Evolutionary conservation across 2,888 invertebrate genomes (phyloP), one percentile per base, ranked within the genome.

Genomic region (Aphodius granarius): DNA sequence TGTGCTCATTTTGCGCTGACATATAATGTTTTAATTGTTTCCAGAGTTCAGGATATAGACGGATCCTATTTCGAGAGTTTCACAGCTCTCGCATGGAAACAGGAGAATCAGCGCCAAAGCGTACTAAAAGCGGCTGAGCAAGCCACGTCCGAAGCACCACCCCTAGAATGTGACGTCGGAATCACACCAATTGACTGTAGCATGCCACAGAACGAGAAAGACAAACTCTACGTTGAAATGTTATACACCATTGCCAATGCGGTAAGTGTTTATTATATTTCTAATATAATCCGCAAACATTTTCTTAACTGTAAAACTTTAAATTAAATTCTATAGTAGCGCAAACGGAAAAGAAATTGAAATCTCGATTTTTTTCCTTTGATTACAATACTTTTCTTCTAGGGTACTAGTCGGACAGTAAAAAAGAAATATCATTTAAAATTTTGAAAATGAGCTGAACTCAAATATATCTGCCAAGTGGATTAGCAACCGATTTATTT

Each of bases 171-270:
- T 23, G 84, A 86, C 71, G 82, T 86, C 23, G 86, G 86, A 9
- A 84, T 86, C 73, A 81, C 82, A 15, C 85, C 87, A 17, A 85
- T 87, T 74, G 87, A 88, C 78, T 87, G 86, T 80, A 82, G 83
- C 70, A 80, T 84, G 13, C 82, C 86, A 5, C 86, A 85, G 77
- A 84, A 82, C 77, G 88, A 91, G 87, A 89, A 91, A 86, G 94
- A 96, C 84, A 91, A 93, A 83, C 89, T 96, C 77, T 96, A 96
- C 86, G 91, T 95, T 75, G 95, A 98, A 89, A 97, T 98, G 78
- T 89, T 98, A 81, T 98, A 98, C 88, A 98, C 98, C 79, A 97
- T 99, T 82, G 95, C 96, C 79, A 97, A 99, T 87, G 95, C 97
- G 83, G 96, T 94, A 78, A 93, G 94, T 20, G 20, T 68, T 17